A percentile compares a stretch with the other conserved stretches of the same genome.
phyloP scores from a whole-genome alignment of 2,888 invertebrate species.

The Phaonia tiefii region DNA sequence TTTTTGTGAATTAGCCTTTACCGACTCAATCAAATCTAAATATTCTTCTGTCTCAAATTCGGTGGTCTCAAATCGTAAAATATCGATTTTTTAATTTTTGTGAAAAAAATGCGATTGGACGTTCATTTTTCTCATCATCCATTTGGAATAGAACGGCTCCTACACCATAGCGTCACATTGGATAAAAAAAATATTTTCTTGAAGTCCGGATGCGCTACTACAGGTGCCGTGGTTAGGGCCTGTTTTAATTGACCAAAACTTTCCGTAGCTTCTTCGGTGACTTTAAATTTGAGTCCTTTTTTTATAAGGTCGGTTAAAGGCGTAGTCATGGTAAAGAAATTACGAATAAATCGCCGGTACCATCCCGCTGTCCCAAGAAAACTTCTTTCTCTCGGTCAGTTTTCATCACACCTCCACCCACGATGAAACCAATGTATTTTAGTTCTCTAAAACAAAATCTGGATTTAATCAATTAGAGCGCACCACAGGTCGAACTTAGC shows the following conservation, averaged over 20 bases:
- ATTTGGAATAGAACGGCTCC: no score
- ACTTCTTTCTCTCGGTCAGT: slow-evolving; percentile 17
- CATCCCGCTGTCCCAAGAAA: slow-evolving; percentile 43
- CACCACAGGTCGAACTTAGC: no score
- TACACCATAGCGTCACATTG: neutral
- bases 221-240: neutral
- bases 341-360: neutral
- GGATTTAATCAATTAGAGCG: no score
- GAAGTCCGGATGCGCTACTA: neutral
- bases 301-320: neutral
- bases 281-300: neutral
- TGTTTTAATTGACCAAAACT: neutral
- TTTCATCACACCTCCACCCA: neutral
- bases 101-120: no score
- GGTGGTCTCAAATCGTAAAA: slow-evolving; percentile 25
- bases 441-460: slow-evolving; percentile 4
- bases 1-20: neutral
- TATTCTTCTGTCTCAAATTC: neutral
- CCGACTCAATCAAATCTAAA: neutral
- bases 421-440: slow-evolving; percentile 11
- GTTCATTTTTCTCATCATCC: no score
- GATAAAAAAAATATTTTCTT: neutral
- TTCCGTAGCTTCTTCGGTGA: neutral
- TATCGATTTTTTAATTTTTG: no score
- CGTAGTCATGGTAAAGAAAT: neutral